These are phyloP conservation scores for Drosophila barbarae DNA, from an alignment of 2,888 invertebrate genomes.

Conservation along the genomic window DNA sequence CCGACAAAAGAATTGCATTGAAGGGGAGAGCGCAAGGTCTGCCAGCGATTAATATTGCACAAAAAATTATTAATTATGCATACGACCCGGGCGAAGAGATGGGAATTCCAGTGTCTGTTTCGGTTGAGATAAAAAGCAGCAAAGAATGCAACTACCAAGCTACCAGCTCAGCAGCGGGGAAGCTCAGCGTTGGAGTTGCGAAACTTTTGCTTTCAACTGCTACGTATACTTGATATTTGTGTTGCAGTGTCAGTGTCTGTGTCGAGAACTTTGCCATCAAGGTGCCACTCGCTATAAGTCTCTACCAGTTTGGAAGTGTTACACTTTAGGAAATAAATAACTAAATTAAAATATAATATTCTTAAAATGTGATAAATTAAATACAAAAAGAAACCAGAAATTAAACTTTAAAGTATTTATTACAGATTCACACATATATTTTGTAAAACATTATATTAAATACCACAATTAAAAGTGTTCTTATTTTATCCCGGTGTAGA, in stretches of 20 bases:
- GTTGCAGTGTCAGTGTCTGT: constrained; percentile 30
- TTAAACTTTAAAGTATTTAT: not conserved
- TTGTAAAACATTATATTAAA: too few species aligned
- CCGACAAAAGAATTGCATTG: constrained; percentile 46
- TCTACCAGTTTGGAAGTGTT: not conserved
- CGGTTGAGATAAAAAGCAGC: constrained; percentile 35
- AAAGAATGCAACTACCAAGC: constrained; percentile 17
- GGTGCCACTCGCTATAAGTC: constrained; percentile 2
- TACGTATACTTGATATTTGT: constrained; percentile 32
- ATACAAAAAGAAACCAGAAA: too few species aligned
- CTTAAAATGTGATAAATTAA: too few species aligned
- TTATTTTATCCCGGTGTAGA: not conserved
- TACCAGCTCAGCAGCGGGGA: not conserved
- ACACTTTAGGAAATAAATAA: not conserved
- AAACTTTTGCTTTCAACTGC: constrained; percentile 30
- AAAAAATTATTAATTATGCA: constrained; percentile 55
- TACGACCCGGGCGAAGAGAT: constrained; percentile 10
- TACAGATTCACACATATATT: too few species aligned
- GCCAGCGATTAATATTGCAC: constrained; percentile 26
- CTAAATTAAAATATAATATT: not conserved
- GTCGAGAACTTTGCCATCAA: constrained; percentile 38
- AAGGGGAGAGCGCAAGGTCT: constrained; percentile 4
- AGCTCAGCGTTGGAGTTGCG: constrained; percentile 30
- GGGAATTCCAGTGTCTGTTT: constrained; percentile 27
- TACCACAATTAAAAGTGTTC: too few species aligned